A percentile compares a stretch with the other conserved stretches of the same genome.
These are phyloP conservation scores for Drosophila obscura DNA, from an alignment of 1,140 invertebrate genomes.

Conservation along the genomic window DNA sequence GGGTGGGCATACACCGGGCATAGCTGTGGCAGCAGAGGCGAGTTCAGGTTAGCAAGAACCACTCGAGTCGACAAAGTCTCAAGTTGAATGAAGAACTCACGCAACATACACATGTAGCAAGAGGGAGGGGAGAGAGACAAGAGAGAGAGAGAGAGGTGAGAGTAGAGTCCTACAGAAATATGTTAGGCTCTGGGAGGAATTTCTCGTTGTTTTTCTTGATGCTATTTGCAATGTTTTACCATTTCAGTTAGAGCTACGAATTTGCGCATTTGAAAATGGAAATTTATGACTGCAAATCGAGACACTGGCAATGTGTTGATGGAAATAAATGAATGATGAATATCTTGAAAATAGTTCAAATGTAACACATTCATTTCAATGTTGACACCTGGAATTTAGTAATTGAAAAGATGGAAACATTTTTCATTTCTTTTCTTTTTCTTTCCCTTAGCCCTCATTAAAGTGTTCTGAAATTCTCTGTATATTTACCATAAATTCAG, in stretches of 20 bases:
- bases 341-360: conserved; percentile 6
- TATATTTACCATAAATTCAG: conserved; percentile 31
- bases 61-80: conserved; percentile 67
- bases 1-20: too few relatives aligned
- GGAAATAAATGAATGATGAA: conserved; percentile 4
- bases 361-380: conserved; percentile 18
- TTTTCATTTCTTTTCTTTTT: not conserved
- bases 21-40: conserved; percentile 19
- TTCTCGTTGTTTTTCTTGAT: conserved; percentile 23
- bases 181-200: conserved; percentile 11
- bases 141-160: conserved; percentile 5
- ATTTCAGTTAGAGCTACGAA: conserved; percentile 18
- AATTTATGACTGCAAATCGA: conserved; percentile 33
- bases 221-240: conserved; percentile 43
- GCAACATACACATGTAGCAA: conserved; percentile 48
- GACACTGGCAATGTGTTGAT: conserved; percentile 7
- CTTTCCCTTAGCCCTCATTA: not conserved
- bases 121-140: conserved; percentile 29
- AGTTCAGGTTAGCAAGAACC: conserved; percentile 63
- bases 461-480: conserved; percentile 5
- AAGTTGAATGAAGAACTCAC: conserved; percentile 72
- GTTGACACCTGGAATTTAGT: conserved; percentile 11
- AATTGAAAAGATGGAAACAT: not conserved
- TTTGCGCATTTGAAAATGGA: conserved; percentile 48
- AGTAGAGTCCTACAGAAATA: conserved; percentile 20